Base-by-base conservation (phyloP, 2,797 vertebrate genomes). In the Rhinichthys osculus region DNA sequence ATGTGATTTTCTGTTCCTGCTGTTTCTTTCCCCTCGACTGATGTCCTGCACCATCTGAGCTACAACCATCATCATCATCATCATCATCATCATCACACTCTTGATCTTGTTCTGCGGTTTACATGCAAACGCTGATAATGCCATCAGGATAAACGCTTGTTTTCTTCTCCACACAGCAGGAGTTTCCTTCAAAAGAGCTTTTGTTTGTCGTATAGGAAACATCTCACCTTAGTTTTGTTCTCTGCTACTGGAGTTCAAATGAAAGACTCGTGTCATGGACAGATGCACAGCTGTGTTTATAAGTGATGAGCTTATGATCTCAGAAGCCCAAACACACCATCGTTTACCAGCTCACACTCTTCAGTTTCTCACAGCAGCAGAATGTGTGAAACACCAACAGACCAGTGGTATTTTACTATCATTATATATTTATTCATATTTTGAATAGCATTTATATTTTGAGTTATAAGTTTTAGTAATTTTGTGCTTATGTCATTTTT, bases 1-100 rank as follows among this genome's bases (percentile, higher is more conserved):
- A 94, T 93, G 92, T 93, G 92, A 91, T 93, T 92, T 93, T 89
- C 88, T 86, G 83, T 82, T 91, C 88, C 90, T 47, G 88, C 91
- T 88, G 91, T 84, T 85, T 64, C 70, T 59, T 67, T 83, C 87
- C 81, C 82, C 81, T 87, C 83, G 84, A 84, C 90, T 89, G 69
- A 5, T 23, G 40, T 9, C 81, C 77, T 71, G 90, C 88, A 90
- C 87, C 85, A 89, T 81, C 83, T 78, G 85, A 83, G 83, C 91
- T 83, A 87, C 76, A 76, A 85, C 86, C 81, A 84, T 77, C 79
- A 92, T 89, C 86, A 89, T 91, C 89, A 91, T 90, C 86, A 42
- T 21, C 86, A 79, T 89, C 91, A 91, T 91, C 88, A 52, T 90
- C 87, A 87, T 90, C 85, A 81, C 38, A 38, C 38, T 81, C 87